Conservation (phyloP, 2,113 vertebrate genomes). For the Albula glossodonta region DNA sequence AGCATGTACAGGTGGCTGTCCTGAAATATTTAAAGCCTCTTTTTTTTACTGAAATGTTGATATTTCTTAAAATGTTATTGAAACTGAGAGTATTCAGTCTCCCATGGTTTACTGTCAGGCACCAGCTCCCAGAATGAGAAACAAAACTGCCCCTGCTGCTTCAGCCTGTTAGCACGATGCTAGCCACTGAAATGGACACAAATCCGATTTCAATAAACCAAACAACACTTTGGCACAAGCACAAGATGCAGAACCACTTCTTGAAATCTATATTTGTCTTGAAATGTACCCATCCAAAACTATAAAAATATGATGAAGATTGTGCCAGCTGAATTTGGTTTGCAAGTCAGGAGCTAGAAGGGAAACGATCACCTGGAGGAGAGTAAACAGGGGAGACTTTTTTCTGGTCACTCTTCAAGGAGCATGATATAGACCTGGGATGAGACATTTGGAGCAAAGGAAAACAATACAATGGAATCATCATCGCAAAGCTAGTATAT, state of each 20-base stretch:
- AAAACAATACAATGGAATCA: too few species aligned
- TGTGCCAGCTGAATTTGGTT: too few species aligned
- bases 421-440: too few species aligned
- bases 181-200: neutral
- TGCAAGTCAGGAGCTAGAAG: too few species aligned
- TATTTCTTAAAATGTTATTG: neutral
- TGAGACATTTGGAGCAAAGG: too few species aligned
- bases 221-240: neutral
- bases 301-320: too few species aligned
- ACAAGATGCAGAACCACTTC: neutral
- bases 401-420: too few species aligned
- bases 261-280: neutral
- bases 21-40: neutral
- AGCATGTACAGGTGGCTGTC: neutral
- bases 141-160: neutral
- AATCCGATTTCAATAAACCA: neutral
- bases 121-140: neutral
- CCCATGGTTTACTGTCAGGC: neutral
- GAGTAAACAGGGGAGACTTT: too few species aligned
- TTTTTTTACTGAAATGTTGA: neutral
- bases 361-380: too few species aligned
- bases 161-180: neutral
- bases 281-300: too few species aligned
- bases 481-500: too few species aligned
- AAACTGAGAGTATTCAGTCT: neutral